Evolutionary conservation across 2,113 vertebrate genomes (phyloP).

Genomic region (Podarcis cretensis): DNA sequence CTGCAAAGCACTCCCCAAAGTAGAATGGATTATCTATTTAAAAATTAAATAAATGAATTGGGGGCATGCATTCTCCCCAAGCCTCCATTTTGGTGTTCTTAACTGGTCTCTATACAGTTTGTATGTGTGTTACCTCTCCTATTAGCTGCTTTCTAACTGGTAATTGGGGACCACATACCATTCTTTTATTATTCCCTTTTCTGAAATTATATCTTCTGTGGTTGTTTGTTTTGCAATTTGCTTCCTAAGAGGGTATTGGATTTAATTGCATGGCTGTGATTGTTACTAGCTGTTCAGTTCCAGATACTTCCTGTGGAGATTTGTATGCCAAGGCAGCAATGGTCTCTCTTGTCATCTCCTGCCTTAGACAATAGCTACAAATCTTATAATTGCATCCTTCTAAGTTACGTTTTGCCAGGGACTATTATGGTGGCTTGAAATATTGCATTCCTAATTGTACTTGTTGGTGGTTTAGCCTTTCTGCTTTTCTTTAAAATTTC

Average conservation of each 20-base stretch:
- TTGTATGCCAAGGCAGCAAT: not conserved
- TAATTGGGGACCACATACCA: not conserved
- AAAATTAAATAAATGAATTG: slow-evolving; percentile 14
- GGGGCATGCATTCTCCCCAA: not conserved
- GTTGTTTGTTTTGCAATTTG: slow-evolving; percentile 2
- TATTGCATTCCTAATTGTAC: not conserved
- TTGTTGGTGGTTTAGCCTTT: not conserved
- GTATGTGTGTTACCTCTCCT: not conserved
- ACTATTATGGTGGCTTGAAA: not conserved
- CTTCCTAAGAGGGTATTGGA: not conserved
- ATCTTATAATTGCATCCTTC: not conserved
- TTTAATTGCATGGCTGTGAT: not conserved
- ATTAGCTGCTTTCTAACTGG: not conserved
- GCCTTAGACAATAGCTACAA: not conserved
- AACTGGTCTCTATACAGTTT: not conserved
- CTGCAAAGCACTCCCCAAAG: not conserved
- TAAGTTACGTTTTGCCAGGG: not conserved
- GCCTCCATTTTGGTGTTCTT: not conserved
- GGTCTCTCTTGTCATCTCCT: not conserved
- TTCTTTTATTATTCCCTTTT: not conserved
- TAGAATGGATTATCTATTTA: not conserved
- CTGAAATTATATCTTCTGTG: not conserved
- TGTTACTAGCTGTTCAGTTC: not conserved
- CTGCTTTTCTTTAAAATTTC: not conserved
- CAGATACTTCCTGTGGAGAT: not conserved